phyloP scores from a whole-genome alignment of 2,113 vertebrate genomes.

The Chiloscyllium plagiosum region DNA sequence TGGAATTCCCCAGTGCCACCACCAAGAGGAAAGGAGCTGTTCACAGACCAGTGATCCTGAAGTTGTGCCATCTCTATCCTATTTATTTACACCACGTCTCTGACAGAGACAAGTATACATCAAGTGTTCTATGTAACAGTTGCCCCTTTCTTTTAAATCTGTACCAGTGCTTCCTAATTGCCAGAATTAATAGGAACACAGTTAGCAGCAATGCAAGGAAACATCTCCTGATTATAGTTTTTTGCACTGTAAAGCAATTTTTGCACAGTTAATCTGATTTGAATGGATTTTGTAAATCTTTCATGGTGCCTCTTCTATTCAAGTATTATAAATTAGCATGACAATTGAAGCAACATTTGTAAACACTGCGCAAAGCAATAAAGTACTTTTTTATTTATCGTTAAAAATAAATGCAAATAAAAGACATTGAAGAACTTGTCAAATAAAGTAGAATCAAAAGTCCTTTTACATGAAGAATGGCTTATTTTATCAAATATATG shows the following conservation, averaged over 20 bases:
- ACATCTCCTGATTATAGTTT: neutral
- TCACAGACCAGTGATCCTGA: neutral
- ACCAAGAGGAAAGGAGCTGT: neutral
- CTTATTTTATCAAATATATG: neutral
- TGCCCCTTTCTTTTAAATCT: neutral
- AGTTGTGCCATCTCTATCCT: neutral
- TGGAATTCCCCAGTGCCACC: neutral
- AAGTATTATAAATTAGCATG: constrained; percentile 32
- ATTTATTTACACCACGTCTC: neutral
- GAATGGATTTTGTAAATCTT: constrained; percentile 31
- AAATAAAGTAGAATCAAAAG: constrained; percentile 14
- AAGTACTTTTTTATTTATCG: neutral
- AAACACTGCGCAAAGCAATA: neutral
- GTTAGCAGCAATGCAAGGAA: neutral
- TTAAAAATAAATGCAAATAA: constrained; percentile 30
- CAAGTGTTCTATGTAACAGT: neutral
- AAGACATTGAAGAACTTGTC: neutral
- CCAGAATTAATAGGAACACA: constrained; percentile 2
- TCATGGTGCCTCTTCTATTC: neutral
- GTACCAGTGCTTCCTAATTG: neutral
- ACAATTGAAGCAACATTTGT: neutral
- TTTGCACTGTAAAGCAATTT: constrained; percentile 15
- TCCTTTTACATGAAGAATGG: neutral
- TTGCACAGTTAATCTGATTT: constrained; percentile 6
- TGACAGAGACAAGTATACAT: neutral